Evolutionary conservation across 2,113 vertebrate species (phyloP), one percentile per base, ranked within the genome.

Genomic region (Mohoua ochrocephala): DNA sequence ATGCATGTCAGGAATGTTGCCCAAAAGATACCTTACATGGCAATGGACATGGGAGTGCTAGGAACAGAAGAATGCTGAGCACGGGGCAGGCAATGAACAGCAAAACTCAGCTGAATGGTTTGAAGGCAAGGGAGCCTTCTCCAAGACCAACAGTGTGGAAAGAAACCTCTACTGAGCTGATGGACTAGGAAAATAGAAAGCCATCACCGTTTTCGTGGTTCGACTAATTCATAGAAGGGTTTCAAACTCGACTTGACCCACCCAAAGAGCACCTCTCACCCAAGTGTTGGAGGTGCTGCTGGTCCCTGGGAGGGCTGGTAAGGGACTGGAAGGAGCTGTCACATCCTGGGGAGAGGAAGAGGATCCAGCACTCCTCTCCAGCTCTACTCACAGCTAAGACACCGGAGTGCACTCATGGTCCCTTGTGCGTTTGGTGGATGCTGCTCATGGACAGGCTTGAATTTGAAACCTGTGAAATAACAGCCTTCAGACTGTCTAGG

Each of bases 321-420:
- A 37, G 64, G n/a, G 65, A 28, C 22, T 50, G 69, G 47, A 44
- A 82, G 31, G 28, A 87, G 47, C 5, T 44, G 5, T 37, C 15
- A 20, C 33, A 17, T 33, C 31, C 19, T 21, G 17, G 17, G 16
- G 13, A 84, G 9, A 33, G 35, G 6, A 8, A 49, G 39, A 50
- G n/a, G 37, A 68, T 57, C 7, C 19, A 73, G 26, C 2, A 3
- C 37, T 64, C 27, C 69, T 28, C n/a, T 77, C 39, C 63, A 84
- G 45, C 22, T 70, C 41, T 61, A 37, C 31, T 77, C 44, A 53
- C 1, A 22, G 49, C 23, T 67, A 79, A 60, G 16, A 53, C 22
- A 81, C 9, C 1, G 1, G 57, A 5, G 0, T 28, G 33, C 31
- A 30, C 13, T 71, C 19, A 4, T 9, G 27, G 27, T 47, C 30